Conservation (phyloP, 2,113 vertebrate genomes). For the Monopterus albus region DNA sequence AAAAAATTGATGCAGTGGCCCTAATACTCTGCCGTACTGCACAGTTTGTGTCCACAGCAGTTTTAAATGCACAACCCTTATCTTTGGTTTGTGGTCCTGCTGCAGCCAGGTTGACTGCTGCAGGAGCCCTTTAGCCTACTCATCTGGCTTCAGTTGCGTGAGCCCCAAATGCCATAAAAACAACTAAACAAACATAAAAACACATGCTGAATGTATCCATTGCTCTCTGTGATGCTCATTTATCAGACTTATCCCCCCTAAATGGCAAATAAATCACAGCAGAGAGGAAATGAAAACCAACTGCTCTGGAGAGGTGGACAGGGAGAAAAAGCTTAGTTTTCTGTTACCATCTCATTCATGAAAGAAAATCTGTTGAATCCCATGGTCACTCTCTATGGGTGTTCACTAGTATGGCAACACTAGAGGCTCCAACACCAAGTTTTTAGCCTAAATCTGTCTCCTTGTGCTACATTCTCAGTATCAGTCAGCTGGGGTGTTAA, state of each 20-base stretch:
- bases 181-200: slow-evolving; percentile 59
- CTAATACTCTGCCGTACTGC: too few species aligned
- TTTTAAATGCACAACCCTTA: too few species aligned
- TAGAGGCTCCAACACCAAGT: slow-evolving; percentile 30
- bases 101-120: slow-evolving; percentile 41
- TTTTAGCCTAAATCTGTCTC: too few species aligned
- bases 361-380: slow-evolving; percentile 54
- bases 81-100: slow-evolving; percentile 17
- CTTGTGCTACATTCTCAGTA: too few species aligned
- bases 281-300: slow-evolving; percentile 76
- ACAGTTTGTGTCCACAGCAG: too few species aligned
- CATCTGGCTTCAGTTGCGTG: slow-evolving; percentile 31
- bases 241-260: slow-evolving; percentile 50
- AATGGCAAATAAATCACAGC: slow-evolving; percentile 50
- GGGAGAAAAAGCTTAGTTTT: too few species aligned
- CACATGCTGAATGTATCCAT: slow-evolving; percentile 58
- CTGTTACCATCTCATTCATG: slow-evolving; percentile 57
- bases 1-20: too few species aligned
- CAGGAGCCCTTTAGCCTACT: slow-evolving; percentile 30
- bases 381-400: slow-evolving; percentile 27
- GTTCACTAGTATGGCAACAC: slow-evolving; percentile 34
- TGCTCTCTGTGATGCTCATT: slow-evolving; percentile 58
- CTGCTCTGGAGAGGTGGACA: slow-evolving; percentile 43
- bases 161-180: slow-evolving; percentile 43
- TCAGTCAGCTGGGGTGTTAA: slow-evolving; percentile 47